Conservation (phyloP, 2,888 invertebrate species). For the Tholera decimalis region DNA sequence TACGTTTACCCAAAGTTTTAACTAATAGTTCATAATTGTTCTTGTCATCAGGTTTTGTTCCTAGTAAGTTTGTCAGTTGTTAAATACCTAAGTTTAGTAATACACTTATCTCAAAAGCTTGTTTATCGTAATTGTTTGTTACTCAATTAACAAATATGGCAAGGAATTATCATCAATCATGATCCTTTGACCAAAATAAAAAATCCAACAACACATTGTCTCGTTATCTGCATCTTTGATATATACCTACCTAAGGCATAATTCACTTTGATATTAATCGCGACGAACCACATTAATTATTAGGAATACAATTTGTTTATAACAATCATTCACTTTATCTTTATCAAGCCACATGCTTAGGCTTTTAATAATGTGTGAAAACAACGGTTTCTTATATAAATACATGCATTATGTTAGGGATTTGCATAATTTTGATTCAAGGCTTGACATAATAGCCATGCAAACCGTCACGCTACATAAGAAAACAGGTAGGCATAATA, state of each 20-base stretch:
- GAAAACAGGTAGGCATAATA: conserved; percentile 23
- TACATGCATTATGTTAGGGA: conserved; percentile 35
- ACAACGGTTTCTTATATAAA: conserved; percentile 37
- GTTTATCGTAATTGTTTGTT: neutral
- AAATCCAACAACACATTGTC: conserved; percentile 1
- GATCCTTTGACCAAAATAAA: neutral
- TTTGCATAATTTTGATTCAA: conserved; percentile 49
- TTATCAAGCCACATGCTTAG: conserved; percentile 19
- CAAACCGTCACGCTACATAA: conserved; percentile 43
- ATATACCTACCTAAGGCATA: conserved; percentile 14
- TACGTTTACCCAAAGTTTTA: too few species aligned
- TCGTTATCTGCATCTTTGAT: conserved; percentile 23
- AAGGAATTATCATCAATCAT: neutral
- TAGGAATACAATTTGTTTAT: conserved; percentile 17
- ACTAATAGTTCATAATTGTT: too few species aligned
- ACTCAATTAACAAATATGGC: conserved; percentile 1
- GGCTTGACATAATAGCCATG: conserved; percentile 41
- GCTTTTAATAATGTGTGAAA: conserved; percentile 41
- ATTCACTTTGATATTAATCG: conserved; percentile 41
- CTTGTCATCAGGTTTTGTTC: neutral
- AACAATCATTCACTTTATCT: conserved; percentile 16
- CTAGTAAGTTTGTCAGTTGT: neutral
- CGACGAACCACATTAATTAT: conserved; percentile 17
- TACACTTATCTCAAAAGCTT: neutral
- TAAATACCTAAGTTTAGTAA: neutral